Conservation (phyloP, 2,888 invertebrate genomes). For the Lucinisca nassula region DNA sequence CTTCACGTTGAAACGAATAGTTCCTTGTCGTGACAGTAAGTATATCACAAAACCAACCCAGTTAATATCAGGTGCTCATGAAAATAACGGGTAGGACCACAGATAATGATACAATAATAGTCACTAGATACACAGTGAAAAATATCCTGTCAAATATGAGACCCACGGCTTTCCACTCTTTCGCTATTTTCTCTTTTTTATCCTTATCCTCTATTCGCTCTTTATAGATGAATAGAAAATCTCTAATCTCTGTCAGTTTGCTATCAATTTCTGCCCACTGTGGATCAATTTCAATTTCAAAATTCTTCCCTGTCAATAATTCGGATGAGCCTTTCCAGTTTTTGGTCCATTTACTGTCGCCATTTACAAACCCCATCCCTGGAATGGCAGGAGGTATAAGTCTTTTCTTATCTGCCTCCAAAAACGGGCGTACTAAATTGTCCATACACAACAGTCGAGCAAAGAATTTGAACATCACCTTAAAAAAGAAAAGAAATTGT, state of each 20-base stretch:
- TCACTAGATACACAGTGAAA: conserved; percentile 84
- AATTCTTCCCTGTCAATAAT: conserved; percentile 53
- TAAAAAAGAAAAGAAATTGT: conserved; percentile 35
- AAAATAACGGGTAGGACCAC: conserved; percentile 81
- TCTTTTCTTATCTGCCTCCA: conserved; percentile 72
- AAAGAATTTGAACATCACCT: conserved; percentile 85
- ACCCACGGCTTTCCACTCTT: conserved; percentile 87
- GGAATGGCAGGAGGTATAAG: conserved; percentile 60
- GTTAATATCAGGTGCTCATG: conserved; percentile 60
- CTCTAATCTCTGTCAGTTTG: conserved; percentile 79
- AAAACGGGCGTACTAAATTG: conserved; percentile 79
- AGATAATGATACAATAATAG: conserved; percentile 83
- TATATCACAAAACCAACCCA: conserved; percentile 46
- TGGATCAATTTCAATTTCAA: conserved; percentile 67
- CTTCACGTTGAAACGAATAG: not conserved
- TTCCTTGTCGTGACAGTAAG: not conserved
- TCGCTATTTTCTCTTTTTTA: conserved; percentile 81
- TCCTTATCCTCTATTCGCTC: conserved; percentile 84
- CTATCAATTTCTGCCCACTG: conserved; percentile 78
- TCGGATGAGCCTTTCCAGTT: conserved; percentile 75
- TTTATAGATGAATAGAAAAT: conserved; percentile 78
- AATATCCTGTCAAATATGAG: conserved; percentile 87
- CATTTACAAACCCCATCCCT: conserved; percentile 73
- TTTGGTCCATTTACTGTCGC: conserved; percentile 73
- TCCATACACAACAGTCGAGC: conserved; percentile 85